phyloP scores from a whole-genome alignment of 2,797 vertebrate species.

The Propithecus perrieri region DNA sequence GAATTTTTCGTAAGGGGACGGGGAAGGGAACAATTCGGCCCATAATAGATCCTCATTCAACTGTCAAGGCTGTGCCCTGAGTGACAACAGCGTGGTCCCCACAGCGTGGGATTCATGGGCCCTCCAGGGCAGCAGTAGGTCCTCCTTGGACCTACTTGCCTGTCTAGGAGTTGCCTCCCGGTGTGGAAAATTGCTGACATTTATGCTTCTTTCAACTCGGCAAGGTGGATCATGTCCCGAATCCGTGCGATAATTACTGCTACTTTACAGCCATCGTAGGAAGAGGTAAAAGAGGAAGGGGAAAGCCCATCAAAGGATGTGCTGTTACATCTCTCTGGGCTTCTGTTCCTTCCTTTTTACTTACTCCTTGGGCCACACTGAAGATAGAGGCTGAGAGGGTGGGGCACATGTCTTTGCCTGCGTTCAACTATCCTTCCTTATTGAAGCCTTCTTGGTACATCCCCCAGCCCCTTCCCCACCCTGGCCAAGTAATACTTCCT shows the following conservation, averaged over 20 bases:
- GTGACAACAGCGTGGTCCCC: accelerated
- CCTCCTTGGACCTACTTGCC: background rate
- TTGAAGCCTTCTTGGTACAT: background rate
- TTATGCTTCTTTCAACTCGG: background rate
- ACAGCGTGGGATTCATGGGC: accelerated
- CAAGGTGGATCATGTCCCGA: background rate
- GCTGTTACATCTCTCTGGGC: background rate
- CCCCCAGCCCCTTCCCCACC: background rate
- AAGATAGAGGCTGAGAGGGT: background rate
- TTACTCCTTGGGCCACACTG: background rate
- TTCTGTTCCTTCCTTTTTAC: background rate
- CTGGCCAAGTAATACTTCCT: background rate
- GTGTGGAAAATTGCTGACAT: background rate
- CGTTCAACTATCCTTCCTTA: background rate
- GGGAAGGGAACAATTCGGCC: background rate
- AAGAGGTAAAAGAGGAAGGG: background rate
- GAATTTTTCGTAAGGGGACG: background rate
- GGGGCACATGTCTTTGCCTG: background rate
- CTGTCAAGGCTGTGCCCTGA: background rate
- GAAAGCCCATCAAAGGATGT: background rate
- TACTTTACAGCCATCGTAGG: background rate
- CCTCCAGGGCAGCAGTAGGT: background rate
- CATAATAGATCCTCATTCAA: background rate
- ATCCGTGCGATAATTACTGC: background rate
- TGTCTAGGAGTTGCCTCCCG: background rate